phyloP scores from a whole-genome alignment of 2,888 invertebrate species.

The Sussaba pulchella region DNA sequence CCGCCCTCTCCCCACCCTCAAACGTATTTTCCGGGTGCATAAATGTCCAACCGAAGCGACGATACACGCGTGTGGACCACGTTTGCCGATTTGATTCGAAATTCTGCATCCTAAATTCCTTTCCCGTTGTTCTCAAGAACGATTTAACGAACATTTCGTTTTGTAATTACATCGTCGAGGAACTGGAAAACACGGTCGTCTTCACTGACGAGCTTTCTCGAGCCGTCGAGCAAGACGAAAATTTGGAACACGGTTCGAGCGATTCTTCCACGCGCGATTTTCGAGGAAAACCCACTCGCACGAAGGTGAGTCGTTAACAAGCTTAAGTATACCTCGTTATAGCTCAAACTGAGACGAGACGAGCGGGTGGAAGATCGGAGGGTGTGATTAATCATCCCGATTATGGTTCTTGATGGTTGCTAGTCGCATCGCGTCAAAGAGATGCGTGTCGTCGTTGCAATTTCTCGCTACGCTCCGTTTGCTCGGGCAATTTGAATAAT shows the following conservation, averaged over 20 bases:
- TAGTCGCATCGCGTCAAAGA: not conserved
- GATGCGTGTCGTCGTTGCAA: not conserved
- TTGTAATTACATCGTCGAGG: not conserved
- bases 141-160: not conserved
- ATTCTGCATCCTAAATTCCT: slow-evolving; percentile 2
- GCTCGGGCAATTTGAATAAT: not conserved
- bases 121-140: slow-evolving; percentile 16
- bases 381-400: slow-evolving; percentile 44
- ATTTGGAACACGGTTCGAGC: slow-evolving; percentile 11
- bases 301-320: slow-evolving; percentile 20
- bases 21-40: not conserved
- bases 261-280: slow-evolving; percentile 29
- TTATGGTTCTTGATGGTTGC: slow-evolving; percentile 39
- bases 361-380: not conserved
- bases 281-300: slow-evolving; percentile 2
- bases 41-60: slow-evolving; percentile 1
- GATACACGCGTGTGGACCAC: slow-evolving; percentile 8
- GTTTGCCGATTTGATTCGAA: not conserved
- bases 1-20: too few species aligned
- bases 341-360: slow-evolving; percentile 23
- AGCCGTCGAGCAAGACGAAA: slow-evolving; percentile 12
- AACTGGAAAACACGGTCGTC: not conserved
- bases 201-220: not conserved
- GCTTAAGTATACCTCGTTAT: slow-evolving; percentile 46
- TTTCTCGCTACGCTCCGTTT: not conserved